phyloP scores from a whole-genome alignment of 1,140 invertebrate species.

The Aphelinus certus region DNA sequence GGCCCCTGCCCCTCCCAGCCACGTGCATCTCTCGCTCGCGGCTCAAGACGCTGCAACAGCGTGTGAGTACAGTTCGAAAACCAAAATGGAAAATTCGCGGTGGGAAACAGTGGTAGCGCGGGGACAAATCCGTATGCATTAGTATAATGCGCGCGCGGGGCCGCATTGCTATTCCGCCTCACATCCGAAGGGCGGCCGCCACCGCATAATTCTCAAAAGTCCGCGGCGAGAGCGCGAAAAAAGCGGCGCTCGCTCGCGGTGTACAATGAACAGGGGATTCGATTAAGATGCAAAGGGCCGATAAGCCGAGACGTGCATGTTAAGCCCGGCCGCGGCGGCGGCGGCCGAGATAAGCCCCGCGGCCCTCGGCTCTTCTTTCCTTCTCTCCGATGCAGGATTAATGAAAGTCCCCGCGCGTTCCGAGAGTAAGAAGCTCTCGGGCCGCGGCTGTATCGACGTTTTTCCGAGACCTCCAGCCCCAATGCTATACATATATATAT shows the following conservation, averaged over 20 bases:
- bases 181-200: not conserved
- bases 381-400: slow-evolving; percentile 18
- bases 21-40: no score
- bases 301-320: slow-evolving; percentile 36
- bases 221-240: not conserved
- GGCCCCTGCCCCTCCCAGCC: no score
- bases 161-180: slow-evolving; percentile 3
- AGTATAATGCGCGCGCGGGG: not conserved
- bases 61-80: no score
- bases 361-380: not conserved
- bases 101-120: no score
- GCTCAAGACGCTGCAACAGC: no score
- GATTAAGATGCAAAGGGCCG: slow-evolving; percentile 34
- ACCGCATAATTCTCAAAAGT: slow-evolving; percentile 8
- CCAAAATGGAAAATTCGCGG: no score
- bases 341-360: slow-evolving; percentile 24
- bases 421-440: not conserved
- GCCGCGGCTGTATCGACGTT: not conserved
- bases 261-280: slow-evolving; percentile 31
- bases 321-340: slow-evolving; percentile 28
- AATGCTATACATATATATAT: no score
- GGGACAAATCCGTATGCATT: no score
- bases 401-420: slow-evolving; percentile 7
- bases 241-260: not conserved
- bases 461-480: not conserved